phyloP scores from a whole-genome alignment of 1,140 invertebrate species.

The Orussus abietinus region DNA sequence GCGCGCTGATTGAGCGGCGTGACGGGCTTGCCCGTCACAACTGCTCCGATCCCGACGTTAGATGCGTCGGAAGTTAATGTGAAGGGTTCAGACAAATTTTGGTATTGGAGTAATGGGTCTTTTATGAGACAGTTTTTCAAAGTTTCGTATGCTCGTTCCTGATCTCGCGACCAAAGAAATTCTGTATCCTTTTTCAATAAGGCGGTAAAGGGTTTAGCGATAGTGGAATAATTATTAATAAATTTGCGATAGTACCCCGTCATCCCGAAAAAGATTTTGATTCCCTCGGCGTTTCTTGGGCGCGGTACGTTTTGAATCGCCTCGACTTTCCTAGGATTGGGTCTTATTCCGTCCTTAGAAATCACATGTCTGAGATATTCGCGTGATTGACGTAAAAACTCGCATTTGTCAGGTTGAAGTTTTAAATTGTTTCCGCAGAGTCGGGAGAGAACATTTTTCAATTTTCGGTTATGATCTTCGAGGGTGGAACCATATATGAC shows the following conservation, averaged over 20 bases:
- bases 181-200: not conserved
- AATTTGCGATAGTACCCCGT: too few species aligned
- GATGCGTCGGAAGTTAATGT: constrained; percentile 18
- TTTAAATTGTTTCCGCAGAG: too few species aligned
- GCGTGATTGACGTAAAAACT: constrained; percentile 12
- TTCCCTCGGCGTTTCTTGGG: not conserved
- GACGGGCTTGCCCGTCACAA: too few species aligned
- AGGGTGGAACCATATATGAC: constrained; percentile 10
- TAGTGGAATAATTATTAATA: not conserved
- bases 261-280: constrained; percentile 1
- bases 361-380: constrained; percentile 2
- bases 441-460: constrained; percentile 4
- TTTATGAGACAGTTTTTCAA: too few species aligned
- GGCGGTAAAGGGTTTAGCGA: not conserved
- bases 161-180: too few species aligned
- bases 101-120: constrained; percentile 22
- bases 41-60: constrained; percentile 16
- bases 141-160: too few species aligned
- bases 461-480: constrained; percentile 13
- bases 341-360: not conserved
- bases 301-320: not conserved
- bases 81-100: constrained; percentile 17
- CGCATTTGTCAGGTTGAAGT: constrained; percentile 21
- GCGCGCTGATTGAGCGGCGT: too few species aligned
- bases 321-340: not conserved